These are phyloP conservation scores for Cerastoderma edule DNA, from an alignment of 2,888 invertebrate species.

Conservation along the genomic window DNA sequence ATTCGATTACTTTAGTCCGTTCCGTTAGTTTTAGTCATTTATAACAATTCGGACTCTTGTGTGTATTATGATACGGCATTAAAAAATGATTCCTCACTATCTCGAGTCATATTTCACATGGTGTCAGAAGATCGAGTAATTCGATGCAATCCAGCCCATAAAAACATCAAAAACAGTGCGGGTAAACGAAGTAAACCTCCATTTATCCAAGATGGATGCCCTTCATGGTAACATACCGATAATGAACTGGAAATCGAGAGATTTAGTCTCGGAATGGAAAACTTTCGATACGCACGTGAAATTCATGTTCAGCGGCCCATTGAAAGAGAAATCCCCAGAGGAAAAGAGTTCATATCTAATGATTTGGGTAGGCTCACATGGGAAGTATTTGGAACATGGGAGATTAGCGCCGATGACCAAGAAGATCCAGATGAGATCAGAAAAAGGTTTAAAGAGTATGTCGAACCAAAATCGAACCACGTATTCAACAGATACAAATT, in stretches of 20 bases:
- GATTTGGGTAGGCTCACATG: slow-evolving; percentile 54
- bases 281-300: slow-evolving; percentile 34
- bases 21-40: no score
- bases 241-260: slow-evolving; percentile 33
- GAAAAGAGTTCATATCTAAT: slow-evolving; percentile 49
- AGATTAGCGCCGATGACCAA: slow-evolving; percentile 30
- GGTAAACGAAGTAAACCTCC: not conserved
- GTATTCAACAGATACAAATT: slow-evolving; percentile 53
- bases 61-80: not conserved
- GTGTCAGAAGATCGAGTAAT: slow-evolving; percentile 9
- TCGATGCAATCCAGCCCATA: not conserved
- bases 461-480: slow-evolving; percentile 41
- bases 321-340: slow-evolving; percentile 34
- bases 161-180: no score
- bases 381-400: slow-evolving; percentile 41
- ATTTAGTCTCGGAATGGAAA: slow-evolving; percentile 43
- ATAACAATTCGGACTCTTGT: no score
- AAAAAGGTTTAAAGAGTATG: slow-evolving; percentile 40
- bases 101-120: slow-evolving; percentile 1
- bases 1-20: no score
- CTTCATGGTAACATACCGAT: slow-evolving; percentile 19
- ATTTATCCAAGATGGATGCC: slow-evolving; percentile 3
- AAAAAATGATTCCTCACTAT: not conserved
- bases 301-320: slow-evolving; percentile 55
- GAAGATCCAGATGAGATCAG: no score